A percentile compares a stretch with the other conserved stretches of the same genome.
These are phyloP conservation scores for Eurypyga helias DNA, from an alignment of 2,113 vertebrate species.

Conservation along the genomic window DNA sequence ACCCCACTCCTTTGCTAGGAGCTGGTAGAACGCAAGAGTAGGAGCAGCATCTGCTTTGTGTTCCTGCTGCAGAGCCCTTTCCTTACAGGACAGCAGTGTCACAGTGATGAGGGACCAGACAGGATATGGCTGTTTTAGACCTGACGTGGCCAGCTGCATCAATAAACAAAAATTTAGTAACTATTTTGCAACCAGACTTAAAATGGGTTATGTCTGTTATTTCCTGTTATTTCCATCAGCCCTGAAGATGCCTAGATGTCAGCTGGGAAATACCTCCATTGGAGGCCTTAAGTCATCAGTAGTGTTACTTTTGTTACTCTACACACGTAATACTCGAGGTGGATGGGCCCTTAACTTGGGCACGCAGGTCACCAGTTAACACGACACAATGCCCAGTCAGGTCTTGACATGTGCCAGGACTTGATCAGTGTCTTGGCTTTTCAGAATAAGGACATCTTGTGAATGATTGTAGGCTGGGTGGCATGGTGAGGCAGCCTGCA, in stretches of 20 bases:
- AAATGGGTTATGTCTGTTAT: background rate
- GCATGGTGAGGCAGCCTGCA: background rate
- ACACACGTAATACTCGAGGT: rapidly evolving
- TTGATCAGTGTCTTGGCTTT: background rate
- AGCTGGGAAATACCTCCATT: background rate
- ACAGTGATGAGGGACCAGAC: background rate
- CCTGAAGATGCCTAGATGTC: background rate
- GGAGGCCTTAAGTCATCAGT: background rate
- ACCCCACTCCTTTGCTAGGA: background rate
- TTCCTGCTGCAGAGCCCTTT: background rate
- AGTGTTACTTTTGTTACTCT: background rate
- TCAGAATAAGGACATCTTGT: background rate
- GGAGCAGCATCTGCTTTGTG: background rate
- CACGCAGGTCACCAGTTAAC: background rate
- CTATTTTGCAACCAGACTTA: background rate
- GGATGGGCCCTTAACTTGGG: rapidly evolving
- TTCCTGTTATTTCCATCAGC: background rate
- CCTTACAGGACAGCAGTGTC: background rate
- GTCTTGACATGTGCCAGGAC: background rate
- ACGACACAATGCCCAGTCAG: background rate
- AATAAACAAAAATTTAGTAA: background rate
- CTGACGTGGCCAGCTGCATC: background rate
- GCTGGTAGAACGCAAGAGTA: background rate
- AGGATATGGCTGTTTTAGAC: background rate
- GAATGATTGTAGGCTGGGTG: background rate